Evolutionary conservation across 1,140 invertebrate species (phyloP).

Genomic region (Phenacoccus solenopsis): DNA sequence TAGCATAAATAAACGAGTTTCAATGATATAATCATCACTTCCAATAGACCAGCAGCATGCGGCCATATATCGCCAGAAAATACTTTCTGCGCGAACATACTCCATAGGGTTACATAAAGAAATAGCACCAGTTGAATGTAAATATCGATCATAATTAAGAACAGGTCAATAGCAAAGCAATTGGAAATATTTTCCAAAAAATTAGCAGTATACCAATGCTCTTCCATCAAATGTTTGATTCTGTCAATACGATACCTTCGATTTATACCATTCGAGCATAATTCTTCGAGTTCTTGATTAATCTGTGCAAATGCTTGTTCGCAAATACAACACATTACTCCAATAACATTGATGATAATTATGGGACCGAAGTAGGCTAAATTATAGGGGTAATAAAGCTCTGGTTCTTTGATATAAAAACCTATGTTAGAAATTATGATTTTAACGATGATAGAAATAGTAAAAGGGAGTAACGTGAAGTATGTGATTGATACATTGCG

Average conservation of each 20-base stretch:
- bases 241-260: neutral
- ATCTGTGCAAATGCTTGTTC: constrained; percentile 19
- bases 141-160: constrained; percentile 21
- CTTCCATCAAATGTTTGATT: constrained; percentile 13
- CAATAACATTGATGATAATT: constrained; percentile 16
- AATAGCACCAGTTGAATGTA: constrained; percentile 21
- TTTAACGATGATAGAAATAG: constrained; percentile 17
- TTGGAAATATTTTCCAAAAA: constrained; percentile 8
- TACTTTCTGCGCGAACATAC: constrained; percentile 10
- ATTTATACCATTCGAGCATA: neutral
- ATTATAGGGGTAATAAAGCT: constrained; percentile 19
- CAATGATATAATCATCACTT: constrained; percentile 8
- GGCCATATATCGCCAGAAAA: neutral
- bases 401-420: constrained; percentile 10
- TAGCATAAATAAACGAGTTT: constrained; percentile 20
- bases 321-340: constrained; percentile 12
- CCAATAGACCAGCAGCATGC: constrained; percentile 5
- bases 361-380: constrained; percentile 19
- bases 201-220: constrained; percentile 20
- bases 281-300: constrained; percentile 8
- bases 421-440: constrained; percentile 10
- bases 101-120: constrained; percentile 20
- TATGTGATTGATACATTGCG: neutral
- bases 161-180: constrained; percentile 10
- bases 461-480: neutral